Evolutionary conservation across 2,888 invertebrate species (phyloP).

Genomic region (Cosmopolites sordidus): DNA sequence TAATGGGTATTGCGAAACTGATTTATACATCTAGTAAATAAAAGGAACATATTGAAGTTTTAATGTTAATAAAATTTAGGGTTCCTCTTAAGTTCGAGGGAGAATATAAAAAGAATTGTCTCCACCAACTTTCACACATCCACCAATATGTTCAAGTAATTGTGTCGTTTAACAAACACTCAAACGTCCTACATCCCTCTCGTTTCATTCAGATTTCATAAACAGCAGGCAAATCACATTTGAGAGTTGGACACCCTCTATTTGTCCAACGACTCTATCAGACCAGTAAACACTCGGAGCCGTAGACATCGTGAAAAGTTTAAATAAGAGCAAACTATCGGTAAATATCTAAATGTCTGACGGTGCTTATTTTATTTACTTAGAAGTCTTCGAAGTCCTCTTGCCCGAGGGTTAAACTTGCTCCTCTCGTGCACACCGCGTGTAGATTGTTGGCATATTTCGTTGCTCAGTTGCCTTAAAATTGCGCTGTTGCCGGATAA

Average conservation of each 20-base stretch:
- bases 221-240: conserved; percentile 11
- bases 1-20: too few relatives aligned
- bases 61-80: too few relatives aligned
- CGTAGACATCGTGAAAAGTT: conserved; percentile 19
- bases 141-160: conserved; percentile 6
- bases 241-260: conserved; percentile 17
- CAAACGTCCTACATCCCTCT: background rate
- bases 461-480: conserved; percentile 17
- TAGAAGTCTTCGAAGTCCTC: conserved; percentile 19
- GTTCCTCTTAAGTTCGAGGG: background rate
- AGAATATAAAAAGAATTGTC: background rate
- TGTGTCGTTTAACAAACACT: conserved; percentile 17
- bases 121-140: background rate
- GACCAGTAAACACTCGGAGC: conserved; percentile 18
- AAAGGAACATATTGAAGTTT: too few relatives aligned
- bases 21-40: too few relatives aligned
- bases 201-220: conserved; percentile 11
- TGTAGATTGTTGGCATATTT: conserved; percentile 27
- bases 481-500: conserved; percentile 15
- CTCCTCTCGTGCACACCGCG: conserved; percentile 20
- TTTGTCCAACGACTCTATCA: conserved; percentile 11
- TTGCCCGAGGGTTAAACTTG: conserved; percentile 17
- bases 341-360: conserved; percentile 28
- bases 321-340: conserved; percentile 25
- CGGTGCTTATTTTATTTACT: conserved; percentile 28